Evolutionary conservation across 2,113 vertebrate species (phyloP).

Genomic region (Oncorhynchus gorbuscha): DNA sequence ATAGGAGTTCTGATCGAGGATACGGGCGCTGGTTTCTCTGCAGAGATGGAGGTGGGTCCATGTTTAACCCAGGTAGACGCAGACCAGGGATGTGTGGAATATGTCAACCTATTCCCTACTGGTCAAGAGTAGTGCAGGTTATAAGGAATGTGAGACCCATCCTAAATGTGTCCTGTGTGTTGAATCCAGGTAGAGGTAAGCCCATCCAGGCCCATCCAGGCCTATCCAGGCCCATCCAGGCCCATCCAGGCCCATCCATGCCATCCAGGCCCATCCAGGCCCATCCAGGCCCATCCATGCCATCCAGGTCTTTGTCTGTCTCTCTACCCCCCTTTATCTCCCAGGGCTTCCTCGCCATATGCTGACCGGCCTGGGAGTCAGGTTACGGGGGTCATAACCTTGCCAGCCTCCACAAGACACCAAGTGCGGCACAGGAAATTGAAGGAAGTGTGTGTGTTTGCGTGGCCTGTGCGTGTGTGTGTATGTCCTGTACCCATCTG

Average conservation of each 20-base stretch:
- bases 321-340: no score
- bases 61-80: background rate
- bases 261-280: background rate
- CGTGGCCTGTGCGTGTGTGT: background rate
- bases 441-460: slow-evolving; percentile 5
- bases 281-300: background rate
- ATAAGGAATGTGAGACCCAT: no score
- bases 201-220: background rate
- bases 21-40: background rate
- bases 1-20: no score
- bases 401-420: slow-evolving; percentile 8
- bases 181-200: background rate
- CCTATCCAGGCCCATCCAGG: background rate
- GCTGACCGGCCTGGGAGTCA: background rate
- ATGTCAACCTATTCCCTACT: no score
- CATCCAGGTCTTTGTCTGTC: background rate
- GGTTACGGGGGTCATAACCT: slow-evolving; percentile 7
- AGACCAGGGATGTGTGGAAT: no score
- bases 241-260: no score
- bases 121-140: no score
- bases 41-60: background rate
- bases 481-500: slow-evolving; percentile 23
- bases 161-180: background rate
- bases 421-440: background rate
- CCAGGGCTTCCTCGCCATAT: background rate